Conservation (phyloP, 2,888 invertebrate genomes). For the Hypomecis atomaria region DNA sequence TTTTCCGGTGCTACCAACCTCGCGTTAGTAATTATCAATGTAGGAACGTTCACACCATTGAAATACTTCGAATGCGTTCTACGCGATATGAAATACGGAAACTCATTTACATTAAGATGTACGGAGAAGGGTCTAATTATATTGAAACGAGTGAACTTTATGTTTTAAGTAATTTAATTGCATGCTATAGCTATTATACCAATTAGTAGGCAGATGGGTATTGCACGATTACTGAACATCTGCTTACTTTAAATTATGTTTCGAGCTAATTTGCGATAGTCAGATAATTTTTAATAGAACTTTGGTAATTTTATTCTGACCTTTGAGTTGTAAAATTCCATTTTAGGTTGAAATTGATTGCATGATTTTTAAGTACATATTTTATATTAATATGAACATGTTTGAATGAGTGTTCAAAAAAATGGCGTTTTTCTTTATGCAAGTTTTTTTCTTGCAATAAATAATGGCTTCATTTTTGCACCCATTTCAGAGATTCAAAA, state of each 20-base stretch:
- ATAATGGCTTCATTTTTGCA: too few relatives aligned
- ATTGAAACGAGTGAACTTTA: constrained; percentile 21
- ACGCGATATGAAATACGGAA: constrained; percentile 29
- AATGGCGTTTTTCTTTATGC: too few relatives aligned
- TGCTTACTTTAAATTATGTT: neutral
- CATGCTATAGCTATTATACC: neutral
- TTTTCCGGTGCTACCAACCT: constrained; percentile 23
- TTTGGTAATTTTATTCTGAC: too few relatives aligned
- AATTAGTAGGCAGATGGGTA: neutral
- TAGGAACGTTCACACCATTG: constrained; percentile 33
- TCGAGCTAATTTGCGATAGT: neutral
- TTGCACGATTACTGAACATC: neutral
- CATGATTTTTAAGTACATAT: too few relatives aligned
- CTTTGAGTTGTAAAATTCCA: too few relatives aligned
- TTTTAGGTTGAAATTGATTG: too few relatives aligned
- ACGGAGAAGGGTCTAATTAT: constrained; percentile 13
- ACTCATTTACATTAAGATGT: constrained; percentile 26
- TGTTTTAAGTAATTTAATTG: constrained; percentile 4
- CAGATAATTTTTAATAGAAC: neutral
- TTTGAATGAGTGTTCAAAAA: too few relatives aligned
- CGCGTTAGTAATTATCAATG: constrained; percentile 26
- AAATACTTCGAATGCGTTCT: constrained; percentile 26
- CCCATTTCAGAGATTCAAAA: too few relatives aligned
- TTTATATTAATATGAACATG: too few relatives aligned
- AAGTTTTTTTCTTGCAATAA: too few relatives aligned